A percentile compares a stretch with the other conserved stretches of the same genome.
phyloP scores from a whole-genome alignment of 1,140 invertebrate genomes.

The Trichogramma pretiosum region DNA sequence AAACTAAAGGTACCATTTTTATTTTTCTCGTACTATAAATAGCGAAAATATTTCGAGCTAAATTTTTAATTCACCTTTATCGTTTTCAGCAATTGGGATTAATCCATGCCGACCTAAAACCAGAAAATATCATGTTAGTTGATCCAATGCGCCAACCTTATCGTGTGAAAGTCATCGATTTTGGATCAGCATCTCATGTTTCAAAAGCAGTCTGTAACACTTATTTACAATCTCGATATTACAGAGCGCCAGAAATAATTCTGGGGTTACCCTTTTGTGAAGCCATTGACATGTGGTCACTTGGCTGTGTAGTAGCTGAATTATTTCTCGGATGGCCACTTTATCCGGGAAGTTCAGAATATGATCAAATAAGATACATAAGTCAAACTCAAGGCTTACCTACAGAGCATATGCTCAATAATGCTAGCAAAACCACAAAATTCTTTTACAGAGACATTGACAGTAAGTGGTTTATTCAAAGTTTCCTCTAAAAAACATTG shows the following conservation, averaged over 20 bases:
- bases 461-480: conserved; percentile 45
- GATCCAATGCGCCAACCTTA: conserved; percentile 96
- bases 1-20: conserved; percentile 72
- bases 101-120: conserved; percentile 99
- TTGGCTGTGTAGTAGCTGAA: conserved; percentile 98
- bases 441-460: conserved; percentile 98
- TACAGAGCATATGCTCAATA: conserved; percentile 97
- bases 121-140: conserved; percentile 99
- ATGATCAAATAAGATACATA: conserved; percentile 94
- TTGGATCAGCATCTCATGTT: conserved; percentile 97
- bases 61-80: no score
- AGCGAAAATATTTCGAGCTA: no score
- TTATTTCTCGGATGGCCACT: conserved; percentile 98
- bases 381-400: conserved; percentile 89
- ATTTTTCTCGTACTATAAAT: neutral
- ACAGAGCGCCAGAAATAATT: conserved; percentile 98
- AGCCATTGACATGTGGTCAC: conserved; percentile 99
- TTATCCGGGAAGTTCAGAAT: conserved; percentile 98
- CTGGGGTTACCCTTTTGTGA: conserved; percentile 97
- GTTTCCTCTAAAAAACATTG: neutral
- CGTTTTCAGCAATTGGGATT: conserved; percentile 87
- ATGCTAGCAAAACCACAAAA: conserved; percentile 95
- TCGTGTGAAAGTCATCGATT: conserved; percentile 97
- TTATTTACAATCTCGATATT: conserved; percentile 97
- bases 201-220: conserved; percentile 99